phyloP scores from a whole-genome alignment of 1,140 invertebrate genomes.

The Ips typographus region DNA sequence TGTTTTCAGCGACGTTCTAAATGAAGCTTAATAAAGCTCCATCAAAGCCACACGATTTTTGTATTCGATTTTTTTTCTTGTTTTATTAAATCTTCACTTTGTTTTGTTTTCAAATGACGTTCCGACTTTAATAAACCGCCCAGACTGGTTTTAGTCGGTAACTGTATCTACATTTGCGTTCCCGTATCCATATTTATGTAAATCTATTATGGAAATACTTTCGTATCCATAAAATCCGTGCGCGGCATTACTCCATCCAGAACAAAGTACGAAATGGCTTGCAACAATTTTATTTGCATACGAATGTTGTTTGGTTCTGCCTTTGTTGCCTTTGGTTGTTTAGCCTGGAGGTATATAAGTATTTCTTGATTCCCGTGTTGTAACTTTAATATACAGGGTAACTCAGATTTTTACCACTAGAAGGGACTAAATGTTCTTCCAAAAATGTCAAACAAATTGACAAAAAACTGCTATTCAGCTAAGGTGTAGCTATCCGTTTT shows the following conservation, averaged over 20 bases:
- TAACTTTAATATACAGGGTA: too few relatives aligned
- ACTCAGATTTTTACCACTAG: too few relatives aligned
- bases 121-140: too few relatives aligned
- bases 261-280: slow-evolving; percentile 1
- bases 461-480: not conserved
- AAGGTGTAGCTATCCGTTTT: not conserved
- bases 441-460: too few relatives aligned
- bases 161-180: not conserved
- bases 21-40: slow-evolving; percentile 18
- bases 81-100: too few relatives aligned
- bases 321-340: not conserved
- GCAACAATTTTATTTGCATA: slow-evolving; percentile 1
- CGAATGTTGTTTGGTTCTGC: slow-evolving; percentile 1
- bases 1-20: slow-evolving; percentile 3
- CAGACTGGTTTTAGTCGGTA: too few relatives aligned
- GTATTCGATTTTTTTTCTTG: too few relatives aligned
- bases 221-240: not conserved
- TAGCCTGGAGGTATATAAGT: too few relatives aligned
- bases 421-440: too few relatives aligned
- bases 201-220: slow-evolving; percentile 5
- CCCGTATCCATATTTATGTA: not conserved
- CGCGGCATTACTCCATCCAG: not conserved
- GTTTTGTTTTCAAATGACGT: too few relatives aligned
- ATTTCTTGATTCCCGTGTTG: too few relatives aligned
- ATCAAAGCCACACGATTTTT: too few relatives aligned